Base-by-base conservation (phyloP, 2,888 invertebrate species). In the Melanchra persicariae region DNA sequence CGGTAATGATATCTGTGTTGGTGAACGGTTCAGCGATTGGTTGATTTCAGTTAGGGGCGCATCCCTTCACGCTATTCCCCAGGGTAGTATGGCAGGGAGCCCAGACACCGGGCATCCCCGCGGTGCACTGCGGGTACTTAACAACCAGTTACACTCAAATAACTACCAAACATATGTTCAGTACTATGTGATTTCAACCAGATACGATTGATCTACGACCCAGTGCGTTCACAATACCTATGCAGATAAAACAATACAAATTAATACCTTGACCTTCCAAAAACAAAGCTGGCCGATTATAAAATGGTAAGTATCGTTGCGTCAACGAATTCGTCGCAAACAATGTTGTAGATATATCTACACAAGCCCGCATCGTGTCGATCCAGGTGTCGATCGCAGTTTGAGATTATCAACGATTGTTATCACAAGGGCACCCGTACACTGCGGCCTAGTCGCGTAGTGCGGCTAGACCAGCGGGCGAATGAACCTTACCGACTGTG, bases 381-480 rank as follows among this genome's bases (percentile, higher is more conserved):
- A 88, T 87, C 95, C 95, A 95, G 95, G 95, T 95, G 95, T 91
- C 90, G 95, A 94, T 95, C 89, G 90, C 85, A 88, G 87, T 85
- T 83, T 81, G 86, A 92, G 94, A 94, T 94, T 91, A 92, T 88
- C 91, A 85, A 81, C 81, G 94, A 94, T 94, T 78, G 71, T 87
- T 92, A 95, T 95, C 95, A 90, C 92, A 90, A 90, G 92, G 91
- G 91, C 92, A 90, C 94, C 94, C 94, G 93, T 93, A 93, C 90
- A 86, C 84, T 87, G 85, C 87, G 85, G 85, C 83, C 86, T 88
- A 87, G 85, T 85, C 85, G 81, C 83, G 77, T 87, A 87, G 85
- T 84, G 79, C 82, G 74, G 87, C 86, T 86, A 87, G 85, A 79
- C 77, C 81, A 72, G 80, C 79, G 78, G 85, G 88, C 87, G 86